Base-by-base conservation (phyloP, 2,113 vertebrate genomes). In the Tachysurus vachellii region DNA sequence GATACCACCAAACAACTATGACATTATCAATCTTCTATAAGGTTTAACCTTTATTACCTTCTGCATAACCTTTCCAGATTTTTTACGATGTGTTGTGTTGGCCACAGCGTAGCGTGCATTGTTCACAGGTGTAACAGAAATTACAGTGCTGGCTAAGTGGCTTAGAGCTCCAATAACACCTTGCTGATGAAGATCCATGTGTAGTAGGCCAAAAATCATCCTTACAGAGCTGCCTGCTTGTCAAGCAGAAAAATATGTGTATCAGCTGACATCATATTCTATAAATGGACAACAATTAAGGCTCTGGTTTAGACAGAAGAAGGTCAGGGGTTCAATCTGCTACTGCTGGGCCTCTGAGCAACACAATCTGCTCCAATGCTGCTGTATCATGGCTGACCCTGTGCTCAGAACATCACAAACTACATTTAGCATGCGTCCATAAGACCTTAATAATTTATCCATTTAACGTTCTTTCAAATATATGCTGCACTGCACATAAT, bases 111-210 rank as follows among this genome's bases (percentile, higher is more conserved):
- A 87, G 1, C 90, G 90, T 61, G 84, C 91, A 26, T 88, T 91
- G 9, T 53, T 59, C 76, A 90, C 89, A 61, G 93, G 88, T 28
- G 71, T 80, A 36, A 96, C 88, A 14, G 91, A 89, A 84, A 97
- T 90, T 54, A 95, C 90, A 6, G 93, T 93, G 6, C 90, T 91
- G 23, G 95, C 95, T 87, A 96, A 88, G 62, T 94, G 92, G 81
- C 93, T 91, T 57, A 98, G 5, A 10, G 93, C 94, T 73, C 91
- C 93, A 53, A 94, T 64, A 13, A 93, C 91, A 0, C 95, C 95
- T 1, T 88, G 93, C 16, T 93, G 93, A 81, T 97, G 97, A 88
- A 97, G 91, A 79, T 98, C 97, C 61, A 91, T 89, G 36, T 98
- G 97, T 8, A 98, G 92, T 16, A 98, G 94, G 11, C 92, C 93